Conservation (phyloP, 1,140 invertebrate species). For the Drosophila malerkotliana region DNA sequence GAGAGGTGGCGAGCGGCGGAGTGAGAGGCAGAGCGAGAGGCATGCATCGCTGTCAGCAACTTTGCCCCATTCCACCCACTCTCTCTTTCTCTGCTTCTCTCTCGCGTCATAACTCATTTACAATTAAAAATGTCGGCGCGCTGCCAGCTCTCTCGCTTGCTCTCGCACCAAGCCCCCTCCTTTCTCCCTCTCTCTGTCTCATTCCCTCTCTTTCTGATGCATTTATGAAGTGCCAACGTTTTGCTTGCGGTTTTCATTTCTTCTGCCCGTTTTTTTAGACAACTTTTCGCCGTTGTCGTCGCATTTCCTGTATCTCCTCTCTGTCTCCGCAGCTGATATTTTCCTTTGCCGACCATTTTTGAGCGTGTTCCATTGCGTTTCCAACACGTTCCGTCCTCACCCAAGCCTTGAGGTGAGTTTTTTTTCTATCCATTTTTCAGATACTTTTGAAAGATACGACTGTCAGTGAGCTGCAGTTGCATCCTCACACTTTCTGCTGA, state of each 20-base stretch:
- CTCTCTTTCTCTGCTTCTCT: constrained; percentile 13
- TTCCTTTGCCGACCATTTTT: constrained; percentile 16
- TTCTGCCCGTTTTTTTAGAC: constrained; percentile 51
- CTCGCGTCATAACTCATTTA: constrained; percentile 82
- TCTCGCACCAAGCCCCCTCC: constrained; percentile 2
- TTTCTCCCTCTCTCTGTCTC: constrained; percentile 11
- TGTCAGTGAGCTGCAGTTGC: constrained; percentile 15
- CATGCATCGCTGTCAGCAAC: constrained; percentile 50
- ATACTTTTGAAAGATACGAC: not conserved
- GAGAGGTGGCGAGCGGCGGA: constrained; percentile 42
- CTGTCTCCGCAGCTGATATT: constrained; percentile 19
- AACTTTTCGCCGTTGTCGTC: constrained; percentile 81
- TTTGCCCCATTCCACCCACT: constrained; percentile 4
- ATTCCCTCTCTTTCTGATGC: constrained; percentile 46
- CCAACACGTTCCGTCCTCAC: constrained; percentile 8
- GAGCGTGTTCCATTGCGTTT: constrained; percentile 59
- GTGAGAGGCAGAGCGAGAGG: constrained; percentile 16
- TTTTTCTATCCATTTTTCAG: not conserved
- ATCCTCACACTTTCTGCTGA: constrained; percentile 6
- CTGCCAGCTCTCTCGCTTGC: constrained; percentile 31
- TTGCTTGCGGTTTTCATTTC: constrained; percentile 76
- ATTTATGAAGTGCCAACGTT: constrained; percentile 84
- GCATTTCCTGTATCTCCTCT: constrained; percentile 65
- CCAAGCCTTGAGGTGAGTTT: constrained; percentile 31
- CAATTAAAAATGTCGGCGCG: constrained; percentile 84